phyloP scores from a whole-genome alignment of 2,888 invertebrate species.

The Magallana nippona region DNA sequence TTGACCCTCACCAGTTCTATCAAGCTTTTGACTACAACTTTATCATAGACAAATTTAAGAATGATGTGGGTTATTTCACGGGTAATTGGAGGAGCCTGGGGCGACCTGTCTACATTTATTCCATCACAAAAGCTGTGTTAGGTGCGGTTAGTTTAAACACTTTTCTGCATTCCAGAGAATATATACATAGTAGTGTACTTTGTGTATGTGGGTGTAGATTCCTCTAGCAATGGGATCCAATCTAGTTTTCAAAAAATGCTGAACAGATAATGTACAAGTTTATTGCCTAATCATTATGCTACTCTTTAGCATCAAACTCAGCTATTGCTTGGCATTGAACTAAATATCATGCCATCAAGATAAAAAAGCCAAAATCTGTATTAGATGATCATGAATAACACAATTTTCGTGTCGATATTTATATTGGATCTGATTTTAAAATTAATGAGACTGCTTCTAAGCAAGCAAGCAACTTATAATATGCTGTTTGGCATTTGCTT shows the following conservation, averaged over 20 bases:
- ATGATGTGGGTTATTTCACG: conserved; percentile 98
- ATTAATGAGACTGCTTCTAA: not conserved
- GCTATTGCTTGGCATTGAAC: no score
- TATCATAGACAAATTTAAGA: conserved; percentile 98
- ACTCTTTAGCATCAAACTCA: no score
- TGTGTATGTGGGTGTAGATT: not conserved
- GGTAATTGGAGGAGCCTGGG: conserved; percentile 99
- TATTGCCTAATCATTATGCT: not conserved
- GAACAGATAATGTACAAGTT: not conserved
- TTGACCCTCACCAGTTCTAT: conserved; percentile 97
- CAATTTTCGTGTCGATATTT: no score
- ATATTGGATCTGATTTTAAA: no score
- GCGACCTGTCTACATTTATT: conserved; percentile 84
- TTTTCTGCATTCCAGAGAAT: conserved; percentile 17
- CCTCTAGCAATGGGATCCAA: not conserved
- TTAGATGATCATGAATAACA: no score
- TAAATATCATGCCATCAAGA: no score
- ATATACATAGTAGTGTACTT: not conserved
- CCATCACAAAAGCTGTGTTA: conserved; percentile 72
- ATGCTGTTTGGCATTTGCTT: conserved; percentile 5
- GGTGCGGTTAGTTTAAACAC: conserved; percentile 64
- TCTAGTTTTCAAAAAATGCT: not conserved
- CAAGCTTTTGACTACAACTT: conserved; percentile 98
- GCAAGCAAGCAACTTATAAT: not conserved
- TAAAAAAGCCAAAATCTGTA: no score